These are phyloP conservation scores for Phylloscopus whistleri DNA, from an alignment of 2,113 vertebrate genomes.

Conservation along the genomic window DNA sequence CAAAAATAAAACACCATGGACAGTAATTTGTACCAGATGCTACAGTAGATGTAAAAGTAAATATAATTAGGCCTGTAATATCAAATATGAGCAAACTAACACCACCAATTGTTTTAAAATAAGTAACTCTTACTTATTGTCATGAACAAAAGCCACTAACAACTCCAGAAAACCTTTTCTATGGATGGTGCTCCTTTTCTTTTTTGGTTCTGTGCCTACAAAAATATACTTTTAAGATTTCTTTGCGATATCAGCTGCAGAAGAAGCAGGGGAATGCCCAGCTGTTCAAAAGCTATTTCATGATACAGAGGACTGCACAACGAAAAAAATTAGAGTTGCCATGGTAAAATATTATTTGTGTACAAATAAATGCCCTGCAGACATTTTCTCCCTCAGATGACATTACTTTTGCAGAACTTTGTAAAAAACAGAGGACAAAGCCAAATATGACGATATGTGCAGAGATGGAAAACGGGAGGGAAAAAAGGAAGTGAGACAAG, in stretches of 20 bases:
- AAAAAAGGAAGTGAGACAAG: not conserved
- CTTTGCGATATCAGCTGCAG: not conserved
- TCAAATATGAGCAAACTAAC: not conserved
- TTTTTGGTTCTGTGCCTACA: not conserved
- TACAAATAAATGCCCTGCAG: conserved; percentile 31
- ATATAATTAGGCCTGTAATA: not conserved
- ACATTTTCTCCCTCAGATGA: conserved; percentile 20
- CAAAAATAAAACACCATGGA: not conserved
- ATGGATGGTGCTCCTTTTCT: not conserved
- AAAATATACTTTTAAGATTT: not conserved
- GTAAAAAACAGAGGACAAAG: conserved; percentile 40
- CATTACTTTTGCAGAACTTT: conserved; percentile 34
- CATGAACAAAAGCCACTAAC: not conserved
- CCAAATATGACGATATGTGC: conserved; percentile 12
- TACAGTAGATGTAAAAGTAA: not conserved
- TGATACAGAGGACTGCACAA: not conserved
- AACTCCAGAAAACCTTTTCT: not conserved
- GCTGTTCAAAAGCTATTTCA: conserved; percentile 16
- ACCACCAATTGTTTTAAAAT: not conserved
- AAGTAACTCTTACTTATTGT: not conserved
- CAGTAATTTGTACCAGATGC: not conserved
- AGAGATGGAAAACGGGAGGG: not conserved
- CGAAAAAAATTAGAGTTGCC: conserved; percentile 16
- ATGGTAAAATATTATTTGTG: conserved; percentile 34
- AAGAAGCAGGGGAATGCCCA: conserved; percentile 5